Evolutionary conservation across 2,888 invertebrate species (phyloP).

Genomic region (Cyclophora punctaria): DNA sequence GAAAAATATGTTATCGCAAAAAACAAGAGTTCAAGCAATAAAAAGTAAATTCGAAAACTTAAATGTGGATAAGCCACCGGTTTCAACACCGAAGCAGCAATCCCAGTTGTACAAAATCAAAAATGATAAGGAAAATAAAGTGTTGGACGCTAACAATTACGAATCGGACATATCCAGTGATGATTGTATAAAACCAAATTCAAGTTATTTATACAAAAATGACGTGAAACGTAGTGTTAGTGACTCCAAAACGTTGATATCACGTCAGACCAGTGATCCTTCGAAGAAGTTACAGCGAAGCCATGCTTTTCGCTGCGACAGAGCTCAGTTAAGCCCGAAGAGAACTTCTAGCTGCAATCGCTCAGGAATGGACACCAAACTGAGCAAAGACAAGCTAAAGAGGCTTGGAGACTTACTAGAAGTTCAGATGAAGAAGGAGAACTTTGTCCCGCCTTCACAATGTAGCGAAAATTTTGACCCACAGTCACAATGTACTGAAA

Average conservation of each 20-base stretch:
- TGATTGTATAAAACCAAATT: conserved; percentile 40
- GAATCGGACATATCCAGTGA: conserved; percentile 27
- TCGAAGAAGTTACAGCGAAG: conserved; percentile 74
- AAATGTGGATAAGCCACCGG: conserved; percentile 29
- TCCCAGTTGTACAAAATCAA: conserved; percentile 31
- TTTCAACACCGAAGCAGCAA: conserved; percentile 22
- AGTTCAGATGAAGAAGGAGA: conserved; percentile 63
- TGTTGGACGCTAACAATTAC: conserved; percentile 13
- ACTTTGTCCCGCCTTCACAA: conserved; percentile 33
- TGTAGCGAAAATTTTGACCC: background rate
- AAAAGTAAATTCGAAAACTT: conserved; percentile 78
- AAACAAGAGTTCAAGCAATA: conserved; percentile 77
- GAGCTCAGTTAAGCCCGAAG: conserved; percentile 56
- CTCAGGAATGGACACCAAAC: conserved; percentile 52
- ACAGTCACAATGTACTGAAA: conserved; percentile 20
- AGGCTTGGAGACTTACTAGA: conserved; percentile 57
- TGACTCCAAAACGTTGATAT: conserved; percentile 47
- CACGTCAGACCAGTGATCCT: conserved; percentile 67
- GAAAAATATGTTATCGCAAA: conserved; percentile 64
- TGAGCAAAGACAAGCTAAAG: conserved; percentile 58
- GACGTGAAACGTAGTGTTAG: conserved; percentile 43
- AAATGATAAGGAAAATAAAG: conserved; percentile 19
- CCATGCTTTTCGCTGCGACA: conserved; percentile 75
- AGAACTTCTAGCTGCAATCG: conserved; percentile 58
- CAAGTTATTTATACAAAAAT: conserved; percentile 55